A percentile compares a stretch with the other conserved stretches of the same genome.
Conservation (phyloP, 2,888 invertebrate species). For the Oasisia sp. region DNA sequence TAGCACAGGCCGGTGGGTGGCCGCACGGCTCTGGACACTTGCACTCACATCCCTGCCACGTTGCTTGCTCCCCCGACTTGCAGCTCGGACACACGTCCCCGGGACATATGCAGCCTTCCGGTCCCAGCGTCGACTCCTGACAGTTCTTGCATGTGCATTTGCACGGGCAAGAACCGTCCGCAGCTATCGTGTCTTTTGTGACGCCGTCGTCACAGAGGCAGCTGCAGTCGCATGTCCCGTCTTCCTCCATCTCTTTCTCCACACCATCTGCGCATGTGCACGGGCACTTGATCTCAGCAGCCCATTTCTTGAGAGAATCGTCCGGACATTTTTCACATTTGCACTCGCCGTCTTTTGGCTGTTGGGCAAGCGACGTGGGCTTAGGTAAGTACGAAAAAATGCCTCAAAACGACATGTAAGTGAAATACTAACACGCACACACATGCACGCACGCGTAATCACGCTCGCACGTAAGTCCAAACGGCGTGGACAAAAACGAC, state of each 20-base stretch:
- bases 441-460: background rate
- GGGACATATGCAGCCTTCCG: constrained; percentile 30
- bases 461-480: background rate
- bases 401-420: background rate
- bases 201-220: constrained; percentile 26
- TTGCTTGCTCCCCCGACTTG: constrained; percentile 19
- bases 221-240: constrained; percentile 22
- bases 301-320: constrained; percentile 17
- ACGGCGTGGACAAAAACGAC: background rate
- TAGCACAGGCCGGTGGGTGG: constrained; percentile 22
- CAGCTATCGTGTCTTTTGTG: constrained; percentile 18
- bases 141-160: constrained; percentile 31
- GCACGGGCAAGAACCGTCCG: constrained; percentile 26
- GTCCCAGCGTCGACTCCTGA: constrained; percentile 25
- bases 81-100: constrained; percentile 28
- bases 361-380: background rate
- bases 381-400: background rate
- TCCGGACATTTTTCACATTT: constrained; percentile 25
- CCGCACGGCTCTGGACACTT: constrained; percentile 25
- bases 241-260: constrained; percentile 23
- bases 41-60: constrained; percentile 22
- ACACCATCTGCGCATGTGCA: constrained; percentile 27
- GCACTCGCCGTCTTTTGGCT: constrained; percentile 23
- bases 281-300: constrained; percentile 21
- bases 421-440: background rate